Conservation (phyloP, 2,797 vertebrate species). For the Mormyrus hasselquistii region DNA sequence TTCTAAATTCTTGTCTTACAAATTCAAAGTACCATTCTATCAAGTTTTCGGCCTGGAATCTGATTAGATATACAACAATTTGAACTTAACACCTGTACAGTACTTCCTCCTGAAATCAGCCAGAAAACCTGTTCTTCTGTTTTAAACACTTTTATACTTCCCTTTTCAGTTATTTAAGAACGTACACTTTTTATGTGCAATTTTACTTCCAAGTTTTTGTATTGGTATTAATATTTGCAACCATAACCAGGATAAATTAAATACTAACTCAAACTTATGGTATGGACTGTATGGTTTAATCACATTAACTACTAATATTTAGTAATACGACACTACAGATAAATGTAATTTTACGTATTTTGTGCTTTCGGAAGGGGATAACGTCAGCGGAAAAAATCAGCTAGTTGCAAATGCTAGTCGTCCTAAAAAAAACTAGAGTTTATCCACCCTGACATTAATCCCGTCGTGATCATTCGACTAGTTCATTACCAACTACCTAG, state of each 20-base stretch:
- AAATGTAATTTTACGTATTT: not conserved
- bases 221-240: not conserved
- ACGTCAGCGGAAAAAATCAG: not conserved
- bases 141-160: not conserved
- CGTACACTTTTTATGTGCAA: not conserved
- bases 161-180: not conserved
- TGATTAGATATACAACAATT: not conserved
- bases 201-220: not conserved
- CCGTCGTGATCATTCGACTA: not conserved
- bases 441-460: not conserved
- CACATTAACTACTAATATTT: not conserved
- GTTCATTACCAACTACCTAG: not conserved
- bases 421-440: not conserved
- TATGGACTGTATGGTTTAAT: not conserved
- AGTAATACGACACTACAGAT: not conserved
- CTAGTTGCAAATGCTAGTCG: not conserved
- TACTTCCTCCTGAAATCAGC: not conserved
- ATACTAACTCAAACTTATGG: not conserved
- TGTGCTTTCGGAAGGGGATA: not conserved
- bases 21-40: not conserved
- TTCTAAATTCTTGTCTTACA: not conserved
- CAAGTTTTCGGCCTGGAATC: not conserved
- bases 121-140: not conserved
- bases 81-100: not conserved
- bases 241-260: not conserved